These are phyloP conservation scores for Lithodes maja DNA, from an alignment of 2,888 invertebrate genomes.

Conservation along the genomic window DNA sequence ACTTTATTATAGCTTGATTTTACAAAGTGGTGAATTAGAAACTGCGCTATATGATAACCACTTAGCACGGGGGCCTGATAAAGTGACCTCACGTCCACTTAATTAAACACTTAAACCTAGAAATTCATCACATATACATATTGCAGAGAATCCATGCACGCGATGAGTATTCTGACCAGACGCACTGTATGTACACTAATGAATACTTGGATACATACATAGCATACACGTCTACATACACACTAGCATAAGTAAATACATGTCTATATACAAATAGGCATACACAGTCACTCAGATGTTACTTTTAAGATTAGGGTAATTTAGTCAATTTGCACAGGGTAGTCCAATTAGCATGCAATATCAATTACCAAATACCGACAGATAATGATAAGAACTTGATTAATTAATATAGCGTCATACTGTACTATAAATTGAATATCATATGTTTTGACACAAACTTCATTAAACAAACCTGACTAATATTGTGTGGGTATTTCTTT, in stretches of 20 bases:
- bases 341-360: too few relatives aligned
- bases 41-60: background rate
- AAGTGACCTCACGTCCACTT: slow-evolving; percentile 8
- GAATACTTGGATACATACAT: background rate
- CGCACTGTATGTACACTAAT: background rate
- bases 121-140: slow-evolving; percentile 48
- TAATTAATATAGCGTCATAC: too few relatives aligned
- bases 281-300: slow-evolving; percentile 5
- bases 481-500: too few relatives aligned
- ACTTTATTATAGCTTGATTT: too few relatives aligned
- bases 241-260: background rate
- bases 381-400: too few relatives aligned
- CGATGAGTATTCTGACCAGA: background rate
- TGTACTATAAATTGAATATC: too few relatives aligned
- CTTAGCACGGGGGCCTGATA: background rate
- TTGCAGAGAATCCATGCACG: slow-evolving; percentile 34
- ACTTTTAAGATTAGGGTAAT: slow-evolving; percentile 14
- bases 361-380: too few relatives aligned
- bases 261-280: background rate
- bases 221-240: background rate
- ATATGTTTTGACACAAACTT: too few relatives aligned
- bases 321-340: too few relatives aligned
- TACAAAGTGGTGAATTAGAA: background rate
- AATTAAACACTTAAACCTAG: slow-evolving; percentile 39
- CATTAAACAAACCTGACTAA: too few relatives aligned